These are phyloP conservation scores for Manis crassicaudata DNA, from an alignment of 2,797 vertebrate genomes.

Conservation along the genomic window DNA sequence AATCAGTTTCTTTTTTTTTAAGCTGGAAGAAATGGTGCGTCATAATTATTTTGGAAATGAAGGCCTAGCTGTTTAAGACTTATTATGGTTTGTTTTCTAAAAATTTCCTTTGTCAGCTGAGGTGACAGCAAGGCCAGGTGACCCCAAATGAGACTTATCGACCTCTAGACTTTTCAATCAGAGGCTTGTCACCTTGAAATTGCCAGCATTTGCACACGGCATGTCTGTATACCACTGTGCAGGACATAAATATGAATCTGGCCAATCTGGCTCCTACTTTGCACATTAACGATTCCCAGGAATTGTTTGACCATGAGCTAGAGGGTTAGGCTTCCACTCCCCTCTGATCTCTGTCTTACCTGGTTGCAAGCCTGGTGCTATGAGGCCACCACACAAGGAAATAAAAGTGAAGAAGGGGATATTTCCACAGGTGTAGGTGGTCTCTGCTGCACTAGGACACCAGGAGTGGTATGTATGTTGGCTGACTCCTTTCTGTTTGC, in stretches of 20 bases:
- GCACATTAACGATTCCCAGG: neutral
- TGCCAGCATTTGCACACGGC: neutral
- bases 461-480: neutral
- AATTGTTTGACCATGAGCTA: neutral
- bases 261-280: neutral
- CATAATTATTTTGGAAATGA: conserved; percentile 36
- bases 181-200: conserved; percentile 56
- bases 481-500: neutral
- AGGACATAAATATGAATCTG: neutral
- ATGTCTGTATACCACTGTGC: neutral
- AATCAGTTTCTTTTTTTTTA: conserved; percentile 29
- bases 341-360: neutral
- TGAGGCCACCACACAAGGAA: neutral
- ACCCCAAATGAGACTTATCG: neutral
- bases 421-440: neutral
- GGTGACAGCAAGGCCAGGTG: conserved; percentile 18
- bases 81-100: neutral
- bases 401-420: neutral
- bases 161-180: conserved; percentile 24
- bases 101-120: conserved; percentile 1
- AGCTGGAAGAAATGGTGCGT: neutral
- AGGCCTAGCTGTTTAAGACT: neutral
- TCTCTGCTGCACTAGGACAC: neutral
- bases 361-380: neutral
- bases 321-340: neutral